phyloP scores from a whole-genome alignment of 53 echinoderm and acorn worm genomes.

The Apostichopus leukothele region DNA sequence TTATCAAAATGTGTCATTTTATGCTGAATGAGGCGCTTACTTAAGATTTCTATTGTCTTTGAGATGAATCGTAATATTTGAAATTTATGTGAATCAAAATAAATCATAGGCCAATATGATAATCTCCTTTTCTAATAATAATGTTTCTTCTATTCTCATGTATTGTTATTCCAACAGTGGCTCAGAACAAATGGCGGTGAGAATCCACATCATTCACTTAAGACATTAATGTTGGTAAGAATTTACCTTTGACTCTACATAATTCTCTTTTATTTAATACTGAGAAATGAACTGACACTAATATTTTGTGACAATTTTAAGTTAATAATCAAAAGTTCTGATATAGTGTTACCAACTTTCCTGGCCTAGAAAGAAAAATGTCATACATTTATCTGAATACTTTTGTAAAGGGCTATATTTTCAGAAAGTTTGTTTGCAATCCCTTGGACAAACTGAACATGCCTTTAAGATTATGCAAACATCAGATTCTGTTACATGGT shows the following conservation, averaged over 20 bases:
- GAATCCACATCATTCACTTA: constrained; percentile 49
- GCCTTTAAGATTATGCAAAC: too few relatives aligned
- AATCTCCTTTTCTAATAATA: neutral
- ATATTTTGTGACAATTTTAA: neutral
- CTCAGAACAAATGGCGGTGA: neutral
- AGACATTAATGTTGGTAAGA: constrained; percentile 70
- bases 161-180: constrained; percentile 6
- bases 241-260: neutral
- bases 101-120: neutral
- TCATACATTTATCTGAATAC: neutral
- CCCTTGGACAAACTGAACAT: too few relatives aligned
- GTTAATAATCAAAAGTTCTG: neutral
- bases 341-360: neutral
- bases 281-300: neutral
- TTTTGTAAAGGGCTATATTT: neutral
- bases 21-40: too few relatives aligned
- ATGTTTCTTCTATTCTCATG: neutral
- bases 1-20: too few relatives aligned
- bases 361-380: neutral
- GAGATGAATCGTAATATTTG: neutral
- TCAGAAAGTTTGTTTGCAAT: too few relatives aligned
- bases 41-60: too few relatives aligned
- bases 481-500: too few relatives aligned
- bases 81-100: neutral
- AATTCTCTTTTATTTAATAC: neutral